Evolutionary conservation across 23 tunicate species (phyloP).

Genomic region (Halocynthia roretzi): DNA sequence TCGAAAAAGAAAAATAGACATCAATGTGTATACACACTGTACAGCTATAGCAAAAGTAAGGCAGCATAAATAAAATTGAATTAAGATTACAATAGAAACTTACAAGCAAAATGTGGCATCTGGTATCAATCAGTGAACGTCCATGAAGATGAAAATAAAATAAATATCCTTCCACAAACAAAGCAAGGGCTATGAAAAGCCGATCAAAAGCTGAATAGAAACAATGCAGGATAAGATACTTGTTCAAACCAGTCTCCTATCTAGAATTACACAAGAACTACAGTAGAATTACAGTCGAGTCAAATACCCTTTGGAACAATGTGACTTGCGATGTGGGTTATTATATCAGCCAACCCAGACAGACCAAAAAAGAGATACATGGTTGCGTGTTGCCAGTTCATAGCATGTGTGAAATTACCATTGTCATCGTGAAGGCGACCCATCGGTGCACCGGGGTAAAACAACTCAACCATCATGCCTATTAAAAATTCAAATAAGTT

Average conservation of each 20-base stretch:
- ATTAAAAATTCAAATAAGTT: no score
- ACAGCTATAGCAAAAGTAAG: no score
- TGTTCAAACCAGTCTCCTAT: background rate
- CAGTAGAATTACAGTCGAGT: background rate
- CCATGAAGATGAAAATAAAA: constrained; percentile 96
- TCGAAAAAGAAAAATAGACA: no score
- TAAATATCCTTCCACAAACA: constrained; percentile 98
- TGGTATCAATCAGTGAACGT: constrained; percentile 83
- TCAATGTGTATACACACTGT: no score
- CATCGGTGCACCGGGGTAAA: constrained; percentile 91
- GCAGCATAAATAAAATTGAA: no score
- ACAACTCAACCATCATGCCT: constrained; percentile 80
- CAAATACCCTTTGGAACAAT: constrained; percentile 68
- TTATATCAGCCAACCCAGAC: constrained; percentile 65
- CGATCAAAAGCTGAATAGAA: constrained; percentile 76
- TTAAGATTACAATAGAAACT: background rate
- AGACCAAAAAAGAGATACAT: constrained; percentile 96
- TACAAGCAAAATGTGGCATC: constrained; percentile 87
- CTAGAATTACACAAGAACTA: background rate
- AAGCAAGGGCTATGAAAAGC: constrained; percentile 70
- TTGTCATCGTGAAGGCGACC: constrained; percentile 40
- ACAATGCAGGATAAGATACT: background rate
- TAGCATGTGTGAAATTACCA: constrained; percentile 69
- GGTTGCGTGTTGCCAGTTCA: constrained; percentile 99
- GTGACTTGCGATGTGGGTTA: constrained; percentile 50